Base-by-base conservation (phyloP, 2,888 invertebrate species). In the Proisotoma minuta region DNA sequence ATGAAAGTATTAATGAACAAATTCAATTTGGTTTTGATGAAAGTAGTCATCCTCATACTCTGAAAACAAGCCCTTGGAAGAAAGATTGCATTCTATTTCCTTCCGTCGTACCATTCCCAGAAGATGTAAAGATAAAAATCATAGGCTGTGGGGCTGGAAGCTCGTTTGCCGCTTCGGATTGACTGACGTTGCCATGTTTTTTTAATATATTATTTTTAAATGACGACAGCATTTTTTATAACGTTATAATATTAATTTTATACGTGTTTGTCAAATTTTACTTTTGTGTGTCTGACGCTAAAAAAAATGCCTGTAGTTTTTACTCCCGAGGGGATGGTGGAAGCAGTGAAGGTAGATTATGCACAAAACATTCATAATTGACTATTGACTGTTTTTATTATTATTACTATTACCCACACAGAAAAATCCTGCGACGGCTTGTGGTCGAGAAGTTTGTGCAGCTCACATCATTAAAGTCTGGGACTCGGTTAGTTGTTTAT, bases 121-220 rank as follows among this genome's bases (percentile, higher is more conserved):
- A 57, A 39, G 58, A 59, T 5, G 63, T 53, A 3, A 66, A 53
- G 40, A 68, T 74, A 59, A 39, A 67, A 2, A 66, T 74, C 0
- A 78, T 81, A 72, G 81, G 79, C 68, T 79, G 80, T 75, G 81
- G 82, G 68, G 79, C 80, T 71, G 82, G 81, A 69, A 81, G 81
- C 75, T 81, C 80, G 68, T 82, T 81, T 77, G 81, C 81, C 56
- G 74, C 81, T 72, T 61, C 69, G 18, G 49, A 51, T 5, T 54
- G 29, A 39, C 15, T 43, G 15, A n/a, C 20, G 43, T 43, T 43
- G 43, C 18, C 43, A 43, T 43, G 43, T 43, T 20, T 5, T 43
- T 5, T 5, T 5, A 5, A 12, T 43, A 43, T 4, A 20, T 43
- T 43, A 15, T 43, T 43, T 15, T 20, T 43, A 43, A 18, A 12